A percentile compares a stretch with the other conserved stretches of the same genome.
These are phyloP conservation scores for Spisula solida DNA, from an alignment of 2,888 invertebrate species.

Conservation along the genomic window DNA sequence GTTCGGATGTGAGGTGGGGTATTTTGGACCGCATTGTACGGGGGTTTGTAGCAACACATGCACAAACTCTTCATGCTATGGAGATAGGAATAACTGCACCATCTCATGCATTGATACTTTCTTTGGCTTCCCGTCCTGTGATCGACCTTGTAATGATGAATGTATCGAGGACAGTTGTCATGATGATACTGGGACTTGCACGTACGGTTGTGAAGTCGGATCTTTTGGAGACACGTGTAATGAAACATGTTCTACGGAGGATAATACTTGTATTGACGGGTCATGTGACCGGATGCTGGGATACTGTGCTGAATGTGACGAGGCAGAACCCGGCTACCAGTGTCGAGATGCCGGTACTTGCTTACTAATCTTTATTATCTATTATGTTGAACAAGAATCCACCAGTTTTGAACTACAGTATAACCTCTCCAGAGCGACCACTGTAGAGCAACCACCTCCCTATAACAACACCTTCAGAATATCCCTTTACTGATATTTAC, in stretches of 20 bases:
- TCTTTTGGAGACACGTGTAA: conserved; percentile 55
- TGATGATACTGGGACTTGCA: conserved; percentile 58
- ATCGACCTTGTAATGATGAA: conserved; percentile 45
- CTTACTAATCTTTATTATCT: background rate
- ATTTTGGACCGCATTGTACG: conserved; percentile 45
- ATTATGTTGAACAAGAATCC: background rate
- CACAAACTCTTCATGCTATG: conserved; percentile 48
- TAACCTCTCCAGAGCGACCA: no score
- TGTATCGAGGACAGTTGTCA: conserved; percentile 47
- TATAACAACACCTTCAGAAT: no score
- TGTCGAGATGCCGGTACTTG: conserved; percentile 61
- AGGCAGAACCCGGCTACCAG: conserved; percentile 19
- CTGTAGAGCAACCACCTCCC: no score
- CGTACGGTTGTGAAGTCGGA: conserved; percentile 52
- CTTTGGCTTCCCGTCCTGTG: conserved; percentile 52
- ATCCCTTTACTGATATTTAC: no score
- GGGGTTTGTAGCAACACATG: conserved; percentile 54
- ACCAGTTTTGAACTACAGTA: no score
- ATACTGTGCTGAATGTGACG: conserved; percentile 53
- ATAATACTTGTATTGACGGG: conserved; percentile 51
- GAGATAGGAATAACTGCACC: conserved; percentile 49
- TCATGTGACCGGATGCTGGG: conserved; percentile 58
- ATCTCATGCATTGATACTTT: conserved; percentile 55
- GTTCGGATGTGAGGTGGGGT: conserved; percentile 52
- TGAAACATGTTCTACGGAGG: conserved; percentile 29